Percentiles rank a stretch among this genome's conserved stretches.
Conservation (phyloP, 2,113 vertebrate genomes). For the Mohoua ochrocephala region DNA sequence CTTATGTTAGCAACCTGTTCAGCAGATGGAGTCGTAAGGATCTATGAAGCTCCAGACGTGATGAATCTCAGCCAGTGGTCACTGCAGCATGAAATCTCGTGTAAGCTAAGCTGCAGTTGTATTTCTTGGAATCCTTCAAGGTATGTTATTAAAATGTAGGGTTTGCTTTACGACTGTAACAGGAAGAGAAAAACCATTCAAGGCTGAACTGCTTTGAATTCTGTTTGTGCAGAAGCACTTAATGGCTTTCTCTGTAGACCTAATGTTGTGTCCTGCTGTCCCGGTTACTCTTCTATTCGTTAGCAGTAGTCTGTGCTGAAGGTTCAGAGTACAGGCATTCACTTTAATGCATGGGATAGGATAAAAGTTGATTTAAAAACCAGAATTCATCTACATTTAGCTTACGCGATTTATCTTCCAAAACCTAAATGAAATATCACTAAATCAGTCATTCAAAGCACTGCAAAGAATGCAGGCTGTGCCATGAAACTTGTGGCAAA, state of each 20-base stretch:
- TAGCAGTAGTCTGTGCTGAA: neutral
- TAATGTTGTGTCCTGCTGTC: neutral
- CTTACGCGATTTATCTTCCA: neutral
- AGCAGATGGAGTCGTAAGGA: slow-evolving; percentile 91
- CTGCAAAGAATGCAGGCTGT: neutral
- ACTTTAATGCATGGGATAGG: neutral
- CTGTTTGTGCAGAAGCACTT: neutral
- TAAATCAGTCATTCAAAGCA: neutral
- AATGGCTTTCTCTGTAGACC: neutral
- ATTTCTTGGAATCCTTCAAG: slow-evolving; percentile 99
- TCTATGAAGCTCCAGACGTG: slow-evolving; percentile 96
- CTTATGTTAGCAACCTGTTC: slow-evolving; percentile 96
- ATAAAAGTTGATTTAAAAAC: neutral
- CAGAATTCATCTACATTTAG: neutral
- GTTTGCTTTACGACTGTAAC: neutral
- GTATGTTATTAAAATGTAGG: slow-evolving; percentile 55
- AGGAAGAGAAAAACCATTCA: neutral
- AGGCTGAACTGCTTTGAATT: neutral
- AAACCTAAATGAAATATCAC: neutral
- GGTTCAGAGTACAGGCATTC: neutral
- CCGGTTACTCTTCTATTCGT: neutral
- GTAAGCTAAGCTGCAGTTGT: slow-evolving; percentile 96
- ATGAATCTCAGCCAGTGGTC: slow-evolving; percentile 99
- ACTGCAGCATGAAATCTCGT: slow-evolving; percentile 95
- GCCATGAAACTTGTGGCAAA: neutral